These are phyloP conservation scores for Callipepla squamata DNA, from an alignment of 2,113 vertebrate species.

Conservation along the genomic window DNA sequence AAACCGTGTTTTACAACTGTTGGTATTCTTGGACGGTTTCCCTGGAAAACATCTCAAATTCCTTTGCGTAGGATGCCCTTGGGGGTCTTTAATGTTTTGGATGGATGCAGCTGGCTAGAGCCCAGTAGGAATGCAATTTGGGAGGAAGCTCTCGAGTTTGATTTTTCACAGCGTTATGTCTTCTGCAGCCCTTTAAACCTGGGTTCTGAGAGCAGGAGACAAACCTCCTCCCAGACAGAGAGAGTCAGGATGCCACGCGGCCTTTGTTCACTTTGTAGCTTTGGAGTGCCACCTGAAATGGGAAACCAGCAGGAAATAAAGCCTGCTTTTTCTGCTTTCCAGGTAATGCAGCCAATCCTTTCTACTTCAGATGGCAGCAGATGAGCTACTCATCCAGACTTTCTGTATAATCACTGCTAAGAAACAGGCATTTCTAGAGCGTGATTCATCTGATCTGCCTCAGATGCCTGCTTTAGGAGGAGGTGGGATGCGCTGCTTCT, in stretches of 20 bases:
- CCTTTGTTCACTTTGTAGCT: not conserved
- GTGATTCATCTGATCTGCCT: not conserved
- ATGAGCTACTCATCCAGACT: not conserved
- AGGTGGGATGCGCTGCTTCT: not conserved
- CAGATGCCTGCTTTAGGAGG: not conserved
- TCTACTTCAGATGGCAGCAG: not conserved
- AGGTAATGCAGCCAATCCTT: not conserved
- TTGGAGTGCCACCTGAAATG: not conserved
- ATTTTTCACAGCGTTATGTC: not conserved
- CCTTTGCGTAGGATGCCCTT: not conserved
- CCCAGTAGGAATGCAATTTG: not conserved
- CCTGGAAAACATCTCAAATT: not conserved
- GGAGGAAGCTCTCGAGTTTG: not conserved
- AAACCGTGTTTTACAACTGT: not conserved
- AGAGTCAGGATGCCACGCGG: not conserved
- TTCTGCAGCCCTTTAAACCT: not conserved
- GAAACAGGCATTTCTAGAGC: not conserved
- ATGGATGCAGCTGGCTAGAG: not conserved
- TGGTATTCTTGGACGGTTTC: not conserved
- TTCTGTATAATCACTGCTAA: not conserved
- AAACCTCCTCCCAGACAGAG: not conserved
- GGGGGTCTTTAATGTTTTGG: not conserved
- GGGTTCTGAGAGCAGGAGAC: not conserved
- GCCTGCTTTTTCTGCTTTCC: not conserved
- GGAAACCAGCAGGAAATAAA: not conserved